Evolutionary conservation across 2,113 vertebrate species (phyloP).

Genomic region (Fregetta grallaria): DNA sequence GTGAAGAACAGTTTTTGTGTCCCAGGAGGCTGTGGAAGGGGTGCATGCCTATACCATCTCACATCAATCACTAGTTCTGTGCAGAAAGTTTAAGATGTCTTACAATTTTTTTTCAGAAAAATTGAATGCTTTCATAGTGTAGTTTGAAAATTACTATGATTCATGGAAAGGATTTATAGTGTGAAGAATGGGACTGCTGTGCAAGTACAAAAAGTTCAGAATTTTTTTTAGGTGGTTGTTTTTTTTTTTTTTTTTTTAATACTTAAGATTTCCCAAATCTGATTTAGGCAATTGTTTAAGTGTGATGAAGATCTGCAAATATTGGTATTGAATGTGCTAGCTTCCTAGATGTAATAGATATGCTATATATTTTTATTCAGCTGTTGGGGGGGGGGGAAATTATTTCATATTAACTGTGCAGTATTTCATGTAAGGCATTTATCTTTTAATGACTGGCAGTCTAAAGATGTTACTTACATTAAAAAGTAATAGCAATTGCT

Average conservation of each 20-base stretch:
- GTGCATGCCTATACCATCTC: fast-evolving
- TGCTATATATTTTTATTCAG: not conserved
- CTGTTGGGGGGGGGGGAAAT: not conserved
- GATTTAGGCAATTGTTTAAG: not conserved
- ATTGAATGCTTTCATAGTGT: not conserved
- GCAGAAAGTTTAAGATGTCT: not conserved
- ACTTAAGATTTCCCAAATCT: not conserved
- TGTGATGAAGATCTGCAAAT: not conserved
- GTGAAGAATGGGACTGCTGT: not conserved
- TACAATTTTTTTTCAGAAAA: not conserved
- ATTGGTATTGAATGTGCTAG: not conserved
- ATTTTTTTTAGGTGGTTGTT: too few relatives aligned
- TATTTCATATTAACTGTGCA: not conserved
- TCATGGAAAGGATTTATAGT: not conserved
- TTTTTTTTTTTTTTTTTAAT: not conserved
- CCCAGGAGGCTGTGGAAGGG: not conserved
- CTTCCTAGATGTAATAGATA: not conserved
- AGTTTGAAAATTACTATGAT: not conserved
- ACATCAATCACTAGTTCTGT: not conserved
- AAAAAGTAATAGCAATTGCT: not conserved
- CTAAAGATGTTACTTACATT: not conserved
- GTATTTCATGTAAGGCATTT: not conserved
- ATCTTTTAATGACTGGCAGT: not conserved
- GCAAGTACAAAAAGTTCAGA: not conserved
- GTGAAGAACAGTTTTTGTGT: not conserved